Evolutionary conservation across 2,113 vertebrate genomes (phyloP), one percentile per base, ranked within the genome.

Genomic region (Lagopus leucura): DNA sequence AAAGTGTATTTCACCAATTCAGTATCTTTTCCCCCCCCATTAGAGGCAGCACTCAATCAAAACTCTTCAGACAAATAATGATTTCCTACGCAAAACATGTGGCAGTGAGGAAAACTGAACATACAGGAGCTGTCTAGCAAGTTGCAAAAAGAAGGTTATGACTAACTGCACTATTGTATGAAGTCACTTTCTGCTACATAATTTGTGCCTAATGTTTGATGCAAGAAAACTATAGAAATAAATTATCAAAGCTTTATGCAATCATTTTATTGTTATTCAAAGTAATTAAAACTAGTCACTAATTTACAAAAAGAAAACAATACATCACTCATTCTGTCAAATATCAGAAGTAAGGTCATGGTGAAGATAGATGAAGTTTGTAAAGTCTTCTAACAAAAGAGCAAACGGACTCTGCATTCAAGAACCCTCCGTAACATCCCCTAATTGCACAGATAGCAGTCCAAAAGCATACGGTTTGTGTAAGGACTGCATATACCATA

Each of bases 381-480:
- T 52, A 36, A 67, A 0, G 1, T 64, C 73, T 90, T 70, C 85
- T 60, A 74, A 67, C 47, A 71, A 69, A 2, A 40, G 4, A 74
- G 60, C 22, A 87, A 94, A 80, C 3, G 7, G 43, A 71, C 30
- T 64, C 89, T 28, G 67, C 28, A 21, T 57, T 57, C 25, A 57
- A 57, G 82, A 81, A 94, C 28, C 25, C 67, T 76, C 79, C 40
- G 2, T 10, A 64, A 28, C 10, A 21, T 74, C 52, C 79, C 89
- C 61, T 83, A 40, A 1, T 83, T 25, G 24, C 88, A 86, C 1
- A 72, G 90, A 61, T 5, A 92, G 93, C 79, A 90, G 88, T 75
- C 93, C 82, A 67, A 20, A 90, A 94, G 90, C 96, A 96, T 92
- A 96, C 28, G 96, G 72, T 96, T 75, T 74, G 78, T 95, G 93